Evolutionary conservation across 2,888 invertebrate genomes (phyloP).

Genomic region (Hofmannophila pseudospretella): DNA sequence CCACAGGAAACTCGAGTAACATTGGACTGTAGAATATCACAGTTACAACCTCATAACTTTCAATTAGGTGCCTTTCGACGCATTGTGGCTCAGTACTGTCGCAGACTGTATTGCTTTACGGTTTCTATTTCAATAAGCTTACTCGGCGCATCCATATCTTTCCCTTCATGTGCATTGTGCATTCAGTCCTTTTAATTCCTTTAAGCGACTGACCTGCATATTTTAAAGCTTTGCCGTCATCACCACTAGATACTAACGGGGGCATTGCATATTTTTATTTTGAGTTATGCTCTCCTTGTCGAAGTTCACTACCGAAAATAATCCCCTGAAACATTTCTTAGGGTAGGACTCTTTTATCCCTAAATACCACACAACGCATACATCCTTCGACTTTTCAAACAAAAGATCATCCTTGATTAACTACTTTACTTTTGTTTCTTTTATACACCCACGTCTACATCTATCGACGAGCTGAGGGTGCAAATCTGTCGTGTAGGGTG

Average conservation of each 20-base stretch:
- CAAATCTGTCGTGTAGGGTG: conserved; percentile 42
- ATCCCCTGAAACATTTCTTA: no score
- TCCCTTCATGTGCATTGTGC: background rate
- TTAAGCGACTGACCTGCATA: background rate
- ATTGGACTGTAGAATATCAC: background rate
- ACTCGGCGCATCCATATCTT: background rate
- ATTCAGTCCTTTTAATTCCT: conserved; percentile 3
- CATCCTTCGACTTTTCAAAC: conserved; percentile 10
- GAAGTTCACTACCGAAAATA: no score
- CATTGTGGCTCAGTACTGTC: background rate
- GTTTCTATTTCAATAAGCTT: background rate
- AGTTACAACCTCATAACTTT: conserved; percentile 1
- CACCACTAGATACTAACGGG: no score
- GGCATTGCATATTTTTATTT: no score
- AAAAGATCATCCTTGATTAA: conserved; percentile 27
- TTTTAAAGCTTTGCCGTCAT: background rate
- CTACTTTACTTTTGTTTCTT: conserved; percentile 30
- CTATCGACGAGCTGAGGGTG: conserved; percentile 46
- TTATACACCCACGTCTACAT: conserved; percentile 51
- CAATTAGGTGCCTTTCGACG: background rate
- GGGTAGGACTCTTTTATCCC: no score
- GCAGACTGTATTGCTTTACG: background rate
- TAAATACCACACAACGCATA: background rate
- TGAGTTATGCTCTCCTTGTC: no score
- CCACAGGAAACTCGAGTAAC: background rate